Evolutionary conservation across 1,140 invertebrate species (phyloP), one percentile per base, ranked within the genome.

Genomic region (Caerostris darwini): DNA sequence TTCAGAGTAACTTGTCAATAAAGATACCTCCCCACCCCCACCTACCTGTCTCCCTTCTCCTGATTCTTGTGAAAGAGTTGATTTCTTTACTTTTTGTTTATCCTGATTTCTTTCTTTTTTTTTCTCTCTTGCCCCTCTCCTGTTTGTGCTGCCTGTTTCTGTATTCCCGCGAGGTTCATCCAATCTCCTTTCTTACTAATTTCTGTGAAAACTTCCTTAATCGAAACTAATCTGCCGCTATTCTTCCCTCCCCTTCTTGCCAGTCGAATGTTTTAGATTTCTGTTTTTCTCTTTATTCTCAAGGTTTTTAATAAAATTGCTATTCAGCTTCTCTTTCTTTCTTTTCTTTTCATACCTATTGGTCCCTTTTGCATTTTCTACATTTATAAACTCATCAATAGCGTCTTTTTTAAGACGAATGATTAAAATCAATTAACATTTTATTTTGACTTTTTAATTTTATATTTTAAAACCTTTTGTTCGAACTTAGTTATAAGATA

Each of bases 151-250:
- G 17, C 57, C 56, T 61, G 58, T 50, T 81, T 94, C 86, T 64
- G 67, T 81, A 88, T 94, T 94, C 85, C 92, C 86, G n/a, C 19
- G 19, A 67, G 85, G 67, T 94, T 88, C 67, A 61, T 88, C 83
- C 92, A 86, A 93, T 93, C 67, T 86, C 58, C 92, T 93, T 93
- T 71, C 92, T 86, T 87, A 93, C 82, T 87, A 93, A 87, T 87
- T 93, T 93, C 83, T 86, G 82, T 93, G 83, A 93, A 93, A 93
- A 87, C 90, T 92, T 92, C 90, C 81, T 92, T 92, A 92, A 92
- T 92, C 90, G 90, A 92, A 92, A 85, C 90, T 85, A 92, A 92
- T 92, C 81, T 85, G 10, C n/a, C 50, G 12, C 67, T 61, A 88
- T 67, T 88, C 50, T 77, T 88, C 19, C 86, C n/a, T n/a, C 86